A percentile compares a stretch with the other conserved stretches of the same genome.
Conservation (phyloP, 1,140 invertebrate genomes). For the Pachyrhynchus sulphureomaculatus region DNA sequence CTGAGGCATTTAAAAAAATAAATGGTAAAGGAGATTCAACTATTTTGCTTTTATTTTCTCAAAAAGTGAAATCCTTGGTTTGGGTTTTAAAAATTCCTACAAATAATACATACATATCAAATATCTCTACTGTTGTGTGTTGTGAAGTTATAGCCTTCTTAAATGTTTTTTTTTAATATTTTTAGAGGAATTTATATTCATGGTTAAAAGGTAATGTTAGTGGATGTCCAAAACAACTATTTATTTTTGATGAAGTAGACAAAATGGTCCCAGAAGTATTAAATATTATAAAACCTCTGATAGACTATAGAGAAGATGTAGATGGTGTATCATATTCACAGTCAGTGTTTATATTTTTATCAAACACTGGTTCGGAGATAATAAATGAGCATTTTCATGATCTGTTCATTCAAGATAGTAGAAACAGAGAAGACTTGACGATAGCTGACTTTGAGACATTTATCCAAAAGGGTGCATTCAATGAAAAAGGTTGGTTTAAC, state of each 20-base stretch:
- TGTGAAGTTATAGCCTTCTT: too few relatives aligned
- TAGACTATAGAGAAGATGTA: constrained; percentile 78
- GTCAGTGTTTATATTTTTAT: constrained; percentile 88
- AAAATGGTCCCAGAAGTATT: constrained; percentile 85
- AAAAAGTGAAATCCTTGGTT: too few relatives aligned
- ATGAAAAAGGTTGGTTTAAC: constrained; percentile 57
- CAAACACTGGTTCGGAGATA: constrained; percentile 76
- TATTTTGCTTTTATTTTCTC: too few relatives aligned
- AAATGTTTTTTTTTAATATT: too few relatives aligned
- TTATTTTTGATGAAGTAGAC: constrained; percentile 97
- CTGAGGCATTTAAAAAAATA: too few relatives aligned
- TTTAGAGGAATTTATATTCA: constrained; percentile 58
- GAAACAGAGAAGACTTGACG: constrained; percentile 63
- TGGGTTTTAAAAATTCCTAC: too few relatives aligned
- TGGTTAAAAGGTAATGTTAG: constrained; percentile 64
- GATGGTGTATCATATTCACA: constrained; percentile 66
- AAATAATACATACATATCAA: too few relatives aligned
- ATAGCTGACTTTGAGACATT: constrained; percentile 76
- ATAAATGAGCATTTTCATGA: constrained; percentile 67
- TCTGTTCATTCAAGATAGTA: constrained; percentile 63
- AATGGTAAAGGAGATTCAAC: too few relatives aligned
- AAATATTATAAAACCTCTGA: constrained; percentile 83
- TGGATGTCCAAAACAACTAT: constrained; percentile 74
- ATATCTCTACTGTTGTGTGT: too few relatives aligned
- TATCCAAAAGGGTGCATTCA: constrained; percentile 72